phyloP scores from a whole-genome alignment of 2,113 vertebrate genomes.

The Peucedramus taeniatus region DNA sequence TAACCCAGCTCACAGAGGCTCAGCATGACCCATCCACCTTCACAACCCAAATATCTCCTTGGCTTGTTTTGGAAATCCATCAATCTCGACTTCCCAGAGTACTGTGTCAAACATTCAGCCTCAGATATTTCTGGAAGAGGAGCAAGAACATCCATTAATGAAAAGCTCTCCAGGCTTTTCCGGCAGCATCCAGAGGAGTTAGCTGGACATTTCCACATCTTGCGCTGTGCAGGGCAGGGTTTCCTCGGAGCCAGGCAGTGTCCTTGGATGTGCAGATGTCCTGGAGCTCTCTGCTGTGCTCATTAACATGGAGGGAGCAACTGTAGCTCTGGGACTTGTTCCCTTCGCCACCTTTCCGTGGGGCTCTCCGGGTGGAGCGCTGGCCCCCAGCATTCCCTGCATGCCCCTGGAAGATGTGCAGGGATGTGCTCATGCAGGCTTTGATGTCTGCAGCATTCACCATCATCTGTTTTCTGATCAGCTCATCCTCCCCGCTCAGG shows the following conservation, averaged over 20 bases:
- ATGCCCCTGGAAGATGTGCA: background rate
- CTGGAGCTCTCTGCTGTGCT: background rate
- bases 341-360: background rate
- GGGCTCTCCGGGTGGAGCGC: background rate
- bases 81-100: accelerated
- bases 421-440: background rate
- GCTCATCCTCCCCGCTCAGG: background rate
- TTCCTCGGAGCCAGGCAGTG: background rate
- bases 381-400: background rate
- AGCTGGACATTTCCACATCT: background rate
- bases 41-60: background rate
- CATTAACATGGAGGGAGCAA: background rate
- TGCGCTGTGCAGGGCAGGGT: background rate
- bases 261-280: background rate
- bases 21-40: background rate
- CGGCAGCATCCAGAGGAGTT: background rate
- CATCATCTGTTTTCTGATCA: background rate
- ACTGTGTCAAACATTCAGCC: background rate
- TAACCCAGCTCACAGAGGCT: background rate
- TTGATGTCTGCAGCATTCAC: slow-evolving; percentile 4
- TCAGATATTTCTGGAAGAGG: background rate
- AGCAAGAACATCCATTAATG: background rate
- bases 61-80: background rate
- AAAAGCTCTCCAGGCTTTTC: background rate
- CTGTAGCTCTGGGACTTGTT: background rate